A percentile compares a stretch with the other conserved stretches of the same genome.
phyloP scores from a whole-genome alignment of 2,113 vertebrate species.

The Sciurus niger region DNA sequence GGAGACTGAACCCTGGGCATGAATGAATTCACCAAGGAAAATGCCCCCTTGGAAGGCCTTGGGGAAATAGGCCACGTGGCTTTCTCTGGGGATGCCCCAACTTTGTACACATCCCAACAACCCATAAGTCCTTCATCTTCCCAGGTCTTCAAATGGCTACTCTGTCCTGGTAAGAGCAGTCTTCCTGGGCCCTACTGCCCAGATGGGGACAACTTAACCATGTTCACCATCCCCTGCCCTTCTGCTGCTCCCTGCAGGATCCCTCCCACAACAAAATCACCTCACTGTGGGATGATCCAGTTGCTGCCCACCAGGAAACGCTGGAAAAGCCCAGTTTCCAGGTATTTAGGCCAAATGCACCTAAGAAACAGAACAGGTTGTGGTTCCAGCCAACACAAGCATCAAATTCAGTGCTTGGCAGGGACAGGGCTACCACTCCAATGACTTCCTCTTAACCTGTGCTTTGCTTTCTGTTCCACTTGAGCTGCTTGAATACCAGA shows the following conservation, averaged over 20 bases:
- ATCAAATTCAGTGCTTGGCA: neutral
- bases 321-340: neutral
- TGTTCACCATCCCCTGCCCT: neutral
- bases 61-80: neutral
- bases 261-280: neutral
- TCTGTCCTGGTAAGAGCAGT: neutral
- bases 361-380: neutral
- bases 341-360: neutral
- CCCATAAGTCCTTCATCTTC: neutral
- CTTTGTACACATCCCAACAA: neutral
- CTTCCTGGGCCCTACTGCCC: neutral
- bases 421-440: neutral
- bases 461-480: neutral
- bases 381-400: neutral
- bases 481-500: neutral
- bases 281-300: neutral
- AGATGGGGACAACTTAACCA: neutral
- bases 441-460: neutral
- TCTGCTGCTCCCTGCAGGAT: neutral
- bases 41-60: neutral
- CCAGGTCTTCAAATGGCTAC: neutral
- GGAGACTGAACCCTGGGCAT: neutral
- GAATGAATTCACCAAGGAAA: slow-evolving; percentile 25
- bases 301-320: neutral
- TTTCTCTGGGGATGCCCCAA: neutral